These are phyloP conservation scores for Marcusenius ussheri DNA, from an alignment of 2,113 vertebrate genomes.

Conservation along the genomic window DNA sequence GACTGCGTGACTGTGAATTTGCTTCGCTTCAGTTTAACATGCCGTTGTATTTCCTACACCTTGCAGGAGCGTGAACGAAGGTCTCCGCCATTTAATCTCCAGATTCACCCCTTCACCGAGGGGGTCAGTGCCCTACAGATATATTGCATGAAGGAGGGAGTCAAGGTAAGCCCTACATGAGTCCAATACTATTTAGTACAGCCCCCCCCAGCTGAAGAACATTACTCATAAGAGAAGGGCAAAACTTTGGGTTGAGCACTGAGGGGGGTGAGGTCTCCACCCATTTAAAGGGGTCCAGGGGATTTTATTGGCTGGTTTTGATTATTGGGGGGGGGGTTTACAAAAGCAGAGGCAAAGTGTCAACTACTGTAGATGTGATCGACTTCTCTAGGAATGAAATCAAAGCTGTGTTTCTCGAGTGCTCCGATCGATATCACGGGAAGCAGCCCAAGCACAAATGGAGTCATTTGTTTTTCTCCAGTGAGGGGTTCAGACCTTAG, in stretches of 20 bases:
- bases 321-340: neutral
- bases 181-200: neutral
- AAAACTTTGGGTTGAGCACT: neutral
- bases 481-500: no score
- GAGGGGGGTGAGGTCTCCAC: no score
- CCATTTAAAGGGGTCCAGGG: no score
- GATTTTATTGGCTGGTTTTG: no score
- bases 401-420: neutral
- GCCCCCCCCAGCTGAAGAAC: neutral
- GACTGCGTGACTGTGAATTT: neutral
- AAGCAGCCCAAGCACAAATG: neutral
- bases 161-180: slow-evolving; percentile 70
- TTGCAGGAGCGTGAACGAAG: slow-evolving; percentile 86
- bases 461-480: neutral
- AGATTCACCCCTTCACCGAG: slow-evolving; percentile 94
- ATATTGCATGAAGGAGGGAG: slow-evolving; percentile 98
- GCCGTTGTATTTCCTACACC: neutral
- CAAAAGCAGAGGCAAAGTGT: neutral
- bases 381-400: neutral
- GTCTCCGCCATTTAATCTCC: slow-evolving; percentile 91
- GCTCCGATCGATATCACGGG: neutral
- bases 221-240: neutral
- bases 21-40: neutral
- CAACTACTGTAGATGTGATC: neutral
- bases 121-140: slow-evolving; percentile 96